Percentiles rank a stretch among this genome's conserved stretches.
phyloP scores from a whole-genome alignment of 2,113 vertebrate genomes.

The Glaucidium brasilianum region DNA sequence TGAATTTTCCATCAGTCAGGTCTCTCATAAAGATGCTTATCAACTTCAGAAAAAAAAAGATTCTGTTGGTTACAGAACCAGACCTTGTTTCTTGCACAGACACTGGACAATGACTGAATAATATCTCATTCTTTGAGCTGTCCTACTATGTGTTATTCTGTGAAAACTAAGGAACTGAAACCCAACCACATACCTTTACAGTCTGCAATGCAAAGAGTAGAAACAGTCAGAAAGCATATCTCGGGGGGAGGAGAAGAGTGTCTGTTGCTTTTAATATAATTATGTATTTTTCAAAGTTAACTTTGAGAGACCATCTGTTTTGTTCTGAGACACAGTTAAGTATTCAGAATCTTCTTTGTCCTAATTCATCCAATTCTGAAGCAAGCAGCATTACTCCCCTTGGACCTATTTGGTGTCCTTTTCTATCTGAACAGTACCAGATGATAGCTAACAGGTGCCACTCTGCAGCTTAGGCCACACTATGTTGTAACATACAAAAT shows the following conservation, averaged over 20 bases:
- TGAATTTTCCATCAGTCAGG: not conserved
- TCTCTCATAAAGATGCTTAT: not conserved
- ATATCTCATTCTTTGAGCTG: not conserved
- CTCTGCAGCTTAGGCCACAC: not conserved
- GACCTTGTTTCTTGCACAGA: not conserved
- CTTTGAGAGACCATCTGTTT: not conserved
- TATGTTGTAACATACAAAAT: not conserved
- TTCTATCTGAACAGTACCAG: not conserved
- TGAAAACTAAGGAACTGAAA: not conserved
- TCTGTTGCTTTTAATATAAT: not conserved
- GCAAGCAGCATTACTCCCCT: not conserved
- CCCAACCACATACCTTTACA: not conserved
- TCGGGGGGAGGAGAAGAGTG: not conserved
- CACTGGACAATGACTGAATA: not conserved
- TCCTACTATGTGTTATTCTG: not conserved
- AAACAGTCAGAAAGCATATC: not conserved
- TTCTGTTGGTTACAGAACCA: not conserved
- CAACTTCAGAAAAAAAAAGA: not conserved
- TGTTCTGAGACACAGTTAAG: not conserved
- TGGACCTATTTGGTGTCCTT: not conserved
- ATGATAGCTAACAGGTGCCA: not conserved
- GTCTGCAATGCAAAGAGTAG: not conserved
- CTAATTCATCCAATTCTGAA: not conserved
- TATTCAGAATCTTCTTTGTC: not conserved
- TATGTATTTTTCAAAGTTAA: not conserved